A percentile compares a stretch with the other conserved stretches of the same genome.
These are phyloP conservation scores for Zootermopsis nevadensis DNA, from an alignment of 2,888 invertebrate genomes.

Conservation along the genomic window DNA sequence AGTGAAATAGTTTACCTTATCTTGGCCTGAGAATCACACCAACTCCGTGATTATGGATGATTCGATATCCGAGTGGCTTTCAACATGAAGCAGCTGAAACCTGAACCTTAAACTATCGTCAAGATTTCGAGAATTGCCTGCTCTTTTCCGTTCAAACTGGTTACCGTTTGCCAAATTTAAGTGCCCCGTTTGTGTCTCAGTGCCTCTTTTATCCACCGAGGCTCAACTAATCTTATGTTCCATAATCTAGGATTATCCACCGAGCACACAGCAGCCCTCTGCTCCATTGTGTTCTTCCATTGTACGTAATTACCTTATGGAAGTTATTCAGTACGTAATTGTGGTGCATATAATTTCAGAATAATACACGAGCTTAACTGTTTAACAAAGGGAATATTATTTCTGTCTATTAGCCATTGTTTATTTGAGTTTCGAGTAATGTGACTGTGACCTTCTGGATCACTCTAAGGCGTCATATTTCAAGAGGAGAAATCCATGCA, in stretches of 20 bases:
- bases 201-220: background rate
- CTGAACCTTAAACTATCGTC: no score
- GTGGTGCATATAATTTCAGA: constrained; percentile 11
- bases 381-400: constrained; percentile 7
- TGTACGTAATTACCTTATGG: constrained; percentile 8
- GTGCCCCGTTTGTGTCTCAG: background rate
- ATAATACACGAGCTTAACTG: background rate
- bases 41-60: no score
- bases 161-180: background rate
- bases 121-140: no score
- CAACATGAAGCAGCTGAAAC: no score
- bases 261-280: background rate
- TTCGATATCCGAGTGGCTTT: no score
- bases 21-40: no score
- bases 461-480: no score
- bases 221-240: constrained; percentile 8
- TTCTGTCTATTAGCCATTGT: background rate
- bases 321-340: constrained; percentile 19
- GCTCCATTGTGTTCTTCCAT: background rate
- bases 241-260: constrained; percentile 19
- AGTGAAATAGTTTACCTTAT: no score
- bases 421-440: background rate
- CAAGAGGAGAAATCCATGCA: no score
- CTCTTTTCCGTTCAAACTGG: no score
- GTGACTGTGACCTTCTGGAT: background rate